A percentile compares a stretch with the other conserved stretches of the same genome.
Evolutionary conservation across 2,888 invertebrate species (phyloP).

Genomic region (Fragum sueziense): DNA sequence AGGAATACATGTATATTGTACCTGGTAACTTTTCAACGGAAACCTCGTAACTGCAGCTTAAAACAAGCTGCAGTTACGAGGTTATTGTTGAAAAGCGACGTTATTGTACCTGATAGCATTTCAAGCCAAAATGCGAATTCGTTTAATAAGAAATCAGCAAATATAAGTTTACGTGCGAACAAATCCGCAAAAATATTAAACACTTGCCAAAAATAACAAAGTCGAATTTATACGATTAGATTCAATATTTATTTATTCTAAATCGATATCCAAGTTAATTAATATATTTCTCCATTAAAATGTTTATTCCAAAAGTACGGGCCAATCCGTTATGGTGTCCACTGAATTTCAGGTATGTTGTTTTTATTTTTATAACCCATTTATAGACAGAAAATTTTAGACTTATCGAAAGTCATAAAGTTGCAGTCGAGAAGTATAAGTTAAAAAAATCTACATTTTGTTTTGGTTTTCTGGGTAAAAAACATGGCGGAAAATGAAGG

Average conservation of each 20-base stretch:
- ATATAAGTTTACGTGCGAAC: neutral
- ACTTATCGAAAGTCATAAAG: neutral
- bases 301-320: constrained; percentile 53
- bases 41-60: no score
- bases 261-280: constrained; percentile 45
- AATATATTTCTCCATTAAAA: constrained; percentile 42
- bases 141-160: neutral
- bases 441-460: no score
- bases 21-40: no score
- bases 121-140: neutral
- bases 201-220: constrained; percentile 24
- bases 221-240: constrained; percentile 3
- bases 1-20: no score
- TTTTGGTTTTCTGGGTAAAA: neutral
- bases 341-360: neutral
- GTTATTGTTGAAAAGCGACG: no score
- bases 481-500: constrained; percentile 1
- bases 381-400: neutral
- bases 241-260: constrained; percentile 38
- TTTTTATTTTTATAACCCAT: neutral
- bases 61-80: no score
- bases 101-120: neutral
- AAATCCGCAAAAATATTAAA: neutral
- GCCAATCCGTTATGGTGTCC: constrained; percentile 30
- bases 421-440: neutral